Evolutionary conservation across 2,888 invertebrate genomes (phyloP).

Genomic region (Endotricha flammealis): DNA sequence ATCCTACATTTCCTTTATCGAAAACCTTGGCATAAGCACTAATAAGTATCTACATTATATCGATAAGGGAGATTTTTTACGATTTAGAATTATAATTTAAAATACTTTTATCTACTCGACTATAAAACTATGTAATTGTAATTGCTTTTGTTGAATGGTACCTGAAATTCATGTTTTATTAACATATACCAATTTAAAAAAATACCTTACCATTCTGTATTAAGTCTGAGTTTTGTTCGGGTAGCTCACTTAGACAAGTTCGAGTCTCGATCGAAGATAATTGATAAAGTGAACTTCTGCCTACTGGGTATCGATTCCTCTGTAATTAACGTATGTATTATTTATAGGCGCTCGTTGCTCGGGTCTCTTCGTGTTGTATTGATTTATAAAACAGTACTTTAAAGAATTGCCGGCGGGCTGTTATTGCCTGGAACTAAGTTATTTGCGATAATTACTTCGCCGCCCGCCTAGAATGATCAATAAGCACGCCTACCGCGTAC

Average conservation of each 20-base stretch:
- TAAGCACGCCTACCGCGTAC: constrained; percentile 20
- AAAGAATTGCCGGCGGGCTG: constrained; percentile 31
- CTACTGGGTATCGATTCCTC: constrained; percentile 49
- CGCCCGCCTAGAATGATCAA: constrained; percentile 37
- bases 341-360: constrained; percentile 38
- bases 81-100: no score
- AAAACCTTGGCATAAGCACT: no score
- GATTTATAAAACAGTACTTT: constrained; percentile 52
- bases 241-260: constrained; percentile 18
- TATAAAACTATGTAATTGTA: no score
- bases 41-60: no score
- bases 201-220: constrained; percentile 12
- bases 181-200: no score
- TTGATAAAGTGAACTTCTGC: constrained; percentile 43
- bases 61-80: no score
- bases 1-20: no score
- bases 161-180: no score
- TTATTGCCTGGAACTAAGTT: constrained; percentile 45
- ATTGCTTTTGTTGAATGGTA: no score
- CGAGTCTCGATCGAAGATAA: constrained; percentile 33
- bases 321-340: constrained; percentile 52
- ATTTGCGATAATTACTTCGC: constrained; percentile 57
- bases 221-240: constrained; percentile 17
- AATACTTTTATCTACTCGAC: no score
- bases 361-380: constrained; percentile 45